Evolutionary conservation across 1,140 invertebrate species (phyloP).

Genomic region (Bombus sibiricus): DNA sequence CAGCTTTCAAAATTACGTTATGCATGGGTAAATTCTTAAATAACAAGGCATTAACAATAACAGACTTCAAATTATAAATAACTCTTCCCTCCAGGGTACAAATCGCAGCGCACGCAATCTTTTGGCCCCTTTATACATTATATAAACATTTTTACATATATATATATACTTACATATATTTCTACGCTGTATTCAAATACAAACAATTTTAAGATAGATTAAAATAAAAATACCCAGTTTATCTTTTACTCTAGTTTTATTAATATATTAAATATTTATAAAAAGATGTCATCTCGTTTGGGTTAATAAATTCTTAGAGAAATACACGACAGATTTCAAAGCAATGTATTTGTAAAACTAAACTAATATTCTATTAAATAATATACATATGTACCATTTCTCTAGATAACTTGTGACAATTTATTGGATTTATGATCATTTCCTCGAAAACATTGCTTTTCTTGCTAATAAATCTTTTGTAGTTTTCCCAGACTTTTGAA

Average conservation of each 20-base stretch:
- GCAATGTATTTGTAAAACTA: background rate
- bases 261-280: background rate
- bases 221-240: background rate
- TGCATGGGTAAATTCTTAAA: conserved; percentile 49
- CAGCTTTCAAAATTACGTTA: conserved; percentile 16
- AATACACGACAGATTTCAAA: background rate
- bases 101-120: conserved; percentile 12
- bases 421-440: background rate
- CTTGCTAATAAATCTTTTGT: background rate
- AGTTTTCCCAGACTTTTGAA: background rate
- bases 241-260: background rate
- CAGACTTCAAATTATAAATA: background rate
- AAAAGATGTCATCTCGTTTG: background rate
- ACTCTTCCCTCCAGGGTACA: background rate
- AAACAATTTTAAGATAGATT: background rate
- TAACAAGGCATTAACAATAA: conserved; percentile 25
- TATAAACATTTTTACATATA: background rate
- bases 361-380: background rate
- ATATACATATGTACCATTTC: background rate
- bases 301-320: background rate
- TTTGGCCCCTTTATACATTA: background rate
- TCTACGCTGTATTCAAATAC: no score
- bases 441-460: background rate
- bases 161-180: no score
- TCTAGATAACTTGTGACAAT: background rate